A percentile compares a stretch with the other conserved stretches of the same genome.
Conservation (phyloP, 1,140 invertebrate species). For the Listronotus bonariensis region DNA sequence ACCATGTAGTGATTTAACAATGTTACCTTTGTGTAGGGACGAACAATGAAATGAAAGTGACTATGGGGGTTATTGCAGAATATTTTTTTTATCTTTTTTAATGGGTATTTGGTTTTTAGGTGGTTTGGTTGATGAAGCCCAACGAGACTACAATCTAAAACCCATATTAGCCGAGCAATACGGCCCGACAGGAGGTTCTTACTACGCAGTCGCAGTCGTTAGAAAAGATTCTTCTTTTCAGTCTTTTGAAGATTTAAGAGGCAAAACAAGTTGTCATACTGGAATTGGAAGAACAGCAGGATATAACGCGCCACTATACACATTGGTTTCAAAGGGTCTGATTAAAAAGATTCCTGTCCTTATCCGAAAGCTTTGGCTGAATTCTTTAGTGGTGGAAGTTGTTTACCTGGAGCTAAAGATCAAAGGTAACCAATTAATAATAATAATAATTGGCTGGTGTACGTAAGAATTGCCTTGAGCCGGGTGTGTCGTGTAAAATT, state of each 20-base stretch:
- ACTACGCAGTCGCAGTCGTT: conserved; percentile 63
- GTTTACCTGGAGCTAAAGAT: conserved; percentile 42
- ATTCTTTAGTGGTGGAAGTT: conserved; percentile 58
- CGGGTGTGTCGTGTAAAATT: too few species aligned
- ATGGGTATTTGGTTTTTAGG: conserved; percentile 7
- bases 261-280: conserved; percentile 64
- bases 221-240: conserved; percentile 55
- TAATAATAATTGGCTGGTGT: too few species aligned
- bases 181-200: conserved; percentile 55
- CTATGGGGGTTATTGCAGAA: too few species aligned
- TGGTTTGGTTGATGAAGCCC: conserved; percentile 63
- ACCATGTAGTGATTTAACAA: too few species aligned
- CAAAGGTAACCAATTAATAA: neutral
- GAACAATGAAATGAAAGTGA: too few species aligned
- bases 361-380: conserved; percentile 56
- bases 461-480: too few species aligned
- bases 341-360: conserved; percentile 56
- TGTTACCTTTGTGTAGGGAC: too few species aligned
- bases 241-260: conserved; percentile 57
- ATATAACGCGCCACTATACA: conserved; percentile 61
- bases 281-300: conserved; percentile 57
- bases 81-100: too few species aligned
- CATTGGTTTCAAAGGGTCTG: conserved; percentile 56
- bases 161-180: conserved; percentile 62
- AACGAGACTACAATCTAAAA: conserved; percentile 57